Percentiles rank a stretch among this genome's conserved stretches.
These are phyloP conservation scores for Acronicta alni DNA, from an alignment of 2,888 invertebrate species.

Conservation along the genomic window DNA sequence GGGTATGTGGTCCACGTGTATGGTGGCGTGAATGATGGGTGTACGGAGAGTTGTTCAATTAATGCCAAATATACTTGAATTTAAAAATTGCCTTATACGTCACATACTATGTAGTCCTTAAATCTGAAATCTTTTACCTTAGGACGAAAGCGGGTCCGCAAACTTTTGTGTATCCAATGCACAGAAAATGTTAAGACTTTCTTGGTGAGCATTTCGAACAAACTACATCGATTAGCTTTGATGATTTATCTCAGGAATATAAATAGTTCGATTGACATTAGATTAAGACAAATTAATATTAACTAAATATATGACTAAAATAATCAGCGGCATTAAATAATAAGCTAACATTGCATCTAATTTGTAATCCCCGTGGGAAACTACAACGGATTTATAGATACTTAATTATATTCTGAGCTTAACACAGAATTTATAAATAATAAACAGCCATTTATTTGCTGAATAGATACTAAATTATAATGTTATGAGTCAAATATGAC, in stretches of 20 bases:
- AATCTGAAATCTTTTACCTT: no score
- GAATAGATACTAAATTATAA: constrained; percentile 23
- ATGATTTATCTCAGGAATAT: background rate
- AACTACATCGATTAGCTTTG: no score
- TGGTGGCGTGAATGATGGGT: constrained; percentile 23
- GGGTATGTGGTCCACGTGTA: constrained; percentile 51
- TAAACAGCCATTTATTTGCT: constrained; percentile 27
- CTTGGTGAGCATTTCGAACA: no score
- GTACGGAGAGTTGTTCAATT: constrained; percentile 4
- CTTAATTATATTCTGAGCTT: constrained; percentile 15
- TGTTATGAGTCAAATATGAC: constrained; percentile 29
- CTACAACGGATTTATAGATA: constrained; percentile 12
- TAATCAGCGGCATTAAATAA: constrained; percentile 16
- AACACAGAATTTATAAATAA: constrained; percentile 32
- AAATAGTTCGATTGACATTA: constrained; percentile 6
- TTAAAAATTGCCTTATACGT: no score
- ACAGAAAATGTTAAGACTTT: no score
- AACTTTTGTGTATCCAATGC: no score
- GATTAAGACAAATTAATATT: constrained; percentile 5
- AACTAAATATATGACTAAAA: background rate
- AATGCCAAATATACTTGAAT: background rate
- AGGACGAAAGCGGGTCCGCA: no score
- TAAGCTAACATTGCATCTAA: constrained; percentile 16
- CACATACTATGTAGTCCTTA: no score
- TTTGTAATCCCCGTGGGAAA: constrained; percentile 46